phyloP scores from a whole-genome alignment of 64 coral and sea anemone species.

The Trachythela sp. region DNA sequence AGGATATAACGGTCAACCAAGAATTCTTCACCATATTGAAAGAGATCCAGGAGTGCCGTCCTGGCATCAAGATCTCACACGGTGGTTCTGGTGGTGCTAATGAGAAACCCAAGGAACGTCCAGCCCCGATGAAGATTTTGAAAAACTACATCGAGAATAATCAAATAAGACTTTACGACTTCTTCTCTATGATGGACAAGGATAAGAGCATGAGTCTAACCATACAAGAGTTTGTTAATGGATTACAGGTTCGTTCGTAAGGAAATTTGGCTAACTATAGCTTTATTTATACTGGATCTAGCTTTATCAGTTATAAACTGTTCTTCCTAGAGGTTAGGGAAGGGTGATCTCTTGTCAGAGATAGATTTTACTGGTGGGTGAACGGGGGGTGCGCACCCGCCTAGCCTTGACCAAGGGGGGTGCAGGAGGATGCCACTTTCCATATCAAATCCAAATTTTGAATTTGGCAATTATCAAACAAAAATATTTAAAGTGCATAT shows the following conservation, averaged over 20 bases:
- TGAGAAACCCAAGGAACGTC: neutral
- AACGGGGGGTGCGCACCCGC: no score
- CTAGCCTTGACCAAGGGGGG: no score
- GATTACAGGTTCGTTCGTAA: neutral
- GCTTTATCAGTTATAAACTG: no score
- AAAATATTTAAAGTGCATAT: no score
- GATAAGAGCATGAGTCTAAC: slow-evolving; percentile 17
- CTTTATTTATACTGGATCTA: no score
- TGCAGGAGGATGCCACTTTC: no score
- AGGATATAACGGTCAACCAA: slow-evolving; percentile 19
- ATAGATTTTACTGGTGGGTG: no score
- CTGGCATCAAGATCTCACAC: neutral
- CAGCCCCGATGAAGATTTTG: slow-evolving; percentile 2
- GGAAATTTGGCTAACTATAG: no score
- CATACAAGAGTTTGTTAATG: neutral
- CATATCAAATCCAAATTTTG: no score
- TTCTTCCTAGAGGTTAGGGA: no score
- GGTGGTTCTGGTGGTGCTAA: neutral
- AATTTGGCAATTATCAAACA: no score
- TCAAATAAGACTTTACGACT: slow-evolving; percentile 13
- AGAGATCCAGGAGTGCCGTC: neutral
- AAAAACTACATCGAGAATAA: slow-evolving; percentile 12
- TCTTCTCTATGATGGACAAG: slow-evolving; percentile 14
- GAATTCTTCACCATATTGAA: neutral
- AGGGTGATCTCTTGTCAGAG: no score